Conservation (phyloP, 2,888 invertebrate species). For the Conomelus anceps region DNA sequence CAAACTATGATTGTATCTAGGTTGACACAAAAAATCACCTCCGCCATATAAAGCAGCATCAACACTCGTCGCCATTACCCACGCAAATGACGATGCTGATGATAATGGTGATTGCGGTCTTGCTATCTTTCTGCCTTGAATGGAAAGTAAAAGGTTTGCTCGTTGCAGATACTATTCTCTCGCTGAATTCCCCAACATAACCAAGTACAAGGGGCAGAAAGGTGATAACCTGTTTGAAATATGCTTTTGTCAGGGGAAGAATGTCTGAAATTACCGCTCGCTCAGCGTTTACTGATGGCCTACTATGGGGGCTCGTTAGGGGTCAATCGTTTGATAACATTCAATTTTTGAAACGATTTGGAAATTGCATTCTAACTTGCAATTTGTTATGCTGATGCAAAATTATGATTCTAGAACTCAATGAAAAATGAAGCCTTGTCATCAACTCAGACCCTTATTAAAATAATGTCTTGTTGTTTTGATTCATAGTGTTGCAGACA, state of each 20-base stretch:
- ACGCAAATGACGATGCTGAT: neutral
- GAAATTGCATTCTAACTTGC: neutral
- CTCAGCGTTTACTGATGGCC: neutral
- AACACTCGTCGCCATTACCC: neutral
- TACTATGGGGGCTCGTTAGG: neutral
- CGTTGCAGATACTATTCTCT: neutral
- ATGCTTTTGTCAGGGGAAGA: neutral
- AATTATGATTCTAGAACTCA: neutral
- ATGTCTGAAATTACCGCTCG: neutral
- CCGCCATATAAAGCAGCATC: too few species aligned
- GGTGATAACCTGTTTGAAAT: neutral
- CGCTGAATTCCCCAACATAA: neutral
- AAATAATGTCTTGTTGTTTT: too few species aligned
- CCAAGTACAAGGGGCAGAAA: neutral
- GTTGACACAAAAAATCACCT: neutral
- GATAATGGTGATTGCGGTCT: neutral
- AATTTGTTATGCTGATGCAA: neutral
- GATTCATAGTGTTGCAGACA: too few species aligned
- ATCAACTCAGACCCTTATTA: too few species aligned
- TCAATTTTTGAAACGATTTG: neutral
- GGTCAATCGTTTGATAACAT: neutral
- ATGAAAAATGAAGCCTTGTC: too few species aligned
- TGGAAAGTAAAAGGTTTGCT: neutral
- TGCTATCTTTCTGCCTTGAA: neutral
- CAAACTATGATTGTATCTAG: neutral